Evolutionary conservation across 2,113 vertebrate genomes (phyloP).

Genomic region (Heterotis niloticus): DNA sequence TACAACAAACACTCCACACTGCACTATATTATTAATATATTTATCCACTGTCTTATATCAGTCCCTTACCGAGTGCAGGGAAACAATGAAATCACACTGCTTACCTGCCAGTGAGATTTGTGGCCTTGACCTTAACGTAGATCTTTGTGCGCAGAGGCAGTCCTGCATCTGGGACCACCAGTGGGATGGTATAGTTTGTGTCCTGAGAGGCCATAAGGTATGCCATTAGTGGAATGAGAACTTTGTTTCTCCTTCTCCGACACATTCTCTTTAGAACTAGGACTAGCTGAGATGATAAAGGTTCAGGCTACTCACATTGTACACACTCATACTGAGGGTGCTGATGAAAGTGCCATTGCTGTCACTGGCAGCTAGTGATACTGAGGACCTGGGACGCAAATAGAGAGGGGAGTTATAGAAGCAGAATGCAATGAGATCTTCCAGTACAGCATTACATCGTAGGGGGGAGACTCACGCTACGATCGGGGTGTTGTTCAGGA

Average conservation of each 20-base stretch:
- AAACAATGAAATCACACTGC: constrained; percentile 19
- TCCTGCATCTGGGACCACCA: constrained; percentile 54
- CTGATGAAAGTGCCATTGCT: constrained; percentile 69
- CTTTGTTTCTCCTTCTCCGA: too few species aligned
- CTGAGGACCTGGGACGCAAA: constrained; percentile 58
- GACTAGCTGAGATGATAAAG: not conserved
- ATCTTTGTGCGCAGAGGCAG: constrained; percentile 55
- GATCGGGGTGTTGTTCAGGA: constrained; percentile 68
- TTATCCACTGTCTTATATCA: too few species aligned
- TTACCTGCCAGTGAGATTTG: constrained; percentile 70
- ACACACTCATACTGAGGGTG: constrained; percentile 62
- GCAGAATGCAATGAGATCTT: not conserved
- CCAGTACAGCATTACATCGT: not conserved
- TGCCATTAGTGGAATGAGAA: not conserved
- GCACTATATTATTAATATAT: too few species aligned
- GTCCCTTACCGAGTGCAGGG: not conserved
- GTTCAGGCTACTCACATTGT: constrained; percentile 53
- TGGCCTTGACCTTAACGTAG: constrained; percentile 63
- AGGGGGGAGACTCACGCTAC: constrained; percentile 53
- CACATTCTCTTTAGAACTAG: not conserved
- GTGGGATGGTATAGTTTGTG: constrained; percentile 36
- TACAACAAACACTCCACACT: too few species aligned
- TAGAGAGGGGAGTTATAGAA: not conserved
- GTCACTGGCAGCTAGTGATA: constrained; percentile 63
- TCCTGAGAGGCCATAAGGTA: constrained; percentile 44